Conservation (phyloP, 2,797 vertebrate genomes). For the Pempheris klunzingeri region DNA sequence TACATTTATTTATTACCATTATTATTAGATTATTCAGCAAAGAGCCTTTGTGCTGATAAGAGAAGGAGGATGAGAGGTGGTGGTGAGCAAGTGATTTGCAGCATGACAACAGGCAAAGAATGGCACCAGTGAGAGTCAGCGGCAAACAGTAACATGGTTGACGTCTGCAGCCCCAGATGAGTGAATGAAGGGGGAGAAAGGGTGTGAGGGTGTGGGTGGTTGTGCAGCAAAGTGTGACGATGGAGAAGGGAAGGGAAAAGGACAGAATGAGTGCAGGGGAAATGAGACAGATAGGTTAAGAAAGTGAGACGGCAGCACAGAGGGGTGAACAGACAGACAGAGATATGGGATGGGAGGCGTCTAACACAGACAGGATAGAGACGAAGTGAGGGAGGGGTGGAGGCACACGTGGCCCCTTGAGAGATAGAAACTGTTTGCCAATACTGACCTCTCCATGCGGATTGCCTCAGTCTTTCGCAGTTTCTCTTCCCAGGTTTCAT, state of each 20-base stretch:
- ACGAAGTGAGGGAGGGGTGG: constrained; percentile 17
- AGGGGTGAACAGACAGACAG: constrained; percentile 23
- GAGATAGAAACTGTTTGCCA: constrained; percentile 3
- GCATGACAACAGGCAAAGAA: constrained; percentile 43
- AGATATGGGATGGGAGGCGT: constrained; percentile 1
- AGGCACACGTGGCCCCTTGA: constrained; percentile 1
- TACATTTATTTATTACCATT: constrained; percentile 7
- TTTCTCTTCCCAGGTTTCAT: constrained; percentile 99
- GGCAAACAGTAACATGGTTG: constrained; percentile 43
- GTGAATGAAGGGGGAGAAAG: constrained; percentile 36
- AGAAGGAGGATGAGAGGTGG: constrained; percentile 14
- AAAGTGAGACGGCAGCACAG: constrained; percentile 41
- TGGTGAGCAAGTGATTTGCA: constrained; percentile 36
- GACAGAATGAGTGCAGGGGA: constrained; percentile 51
- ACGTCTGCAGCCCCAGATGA: constrained; percentile 56
- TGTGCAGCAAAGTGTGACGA: constrained; percentile 55
- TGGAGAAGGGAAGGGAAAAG: constrained; percentile 36
- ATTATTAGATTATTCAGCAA: too few species aligned
- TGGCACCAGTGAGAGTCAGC: constrained; percentile 49
- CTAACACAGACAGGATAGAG: constrained; percentile 34
- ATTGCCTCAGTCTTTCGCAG: constrained; percentile 98
- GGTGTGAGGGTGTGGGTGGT: constrained; percentile 45
- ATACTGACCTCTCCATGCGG: constrained; percentile 96
- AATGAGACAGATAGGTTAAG: constrained; percentile 34
- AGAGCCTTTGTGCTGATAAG: constrained; percentile 9